phyloP scores from a whole-genome alignment of 2,113 vertebrate genomes.

The Nansenia antarctica region DNA sequence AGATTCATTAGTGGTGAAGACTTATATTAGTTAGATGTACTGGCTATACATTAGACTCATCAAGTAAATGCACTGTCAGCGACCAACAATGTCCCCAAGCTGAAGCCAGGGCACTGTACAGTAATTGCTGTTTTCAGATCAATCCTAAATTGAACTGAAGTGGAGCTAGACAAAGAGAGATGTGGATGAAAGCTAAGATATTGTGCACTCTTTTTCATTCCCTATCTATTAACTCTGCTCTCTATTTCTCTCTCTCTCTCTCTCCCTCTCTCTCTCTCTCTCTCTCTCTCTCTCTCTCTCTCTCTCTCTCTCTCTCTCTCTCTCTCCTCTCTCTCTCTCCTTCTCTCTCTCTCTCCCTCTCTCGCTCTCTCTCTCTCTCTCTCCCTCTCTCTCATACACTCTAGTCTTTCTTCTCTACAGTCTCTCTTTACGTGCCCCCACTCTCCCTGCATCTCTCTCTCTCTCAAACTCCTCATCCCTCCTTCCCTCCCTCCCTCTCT shows the following conservation, averaged over 20 bases:
- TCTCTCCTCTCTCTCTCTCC: not conserved
- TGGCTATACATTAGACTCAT: not conserved
- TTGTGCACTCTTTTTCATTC: not conserved
- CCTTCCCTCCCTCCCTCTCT: not conserved
- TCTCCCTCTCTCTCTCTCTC: not conserved
- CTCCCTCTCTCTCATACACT: no score
- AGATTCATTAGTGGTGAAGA: not conserved
- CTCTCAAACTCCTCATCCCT: no score
- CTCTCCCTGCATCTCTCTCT: not conserved
- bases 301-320: no score
- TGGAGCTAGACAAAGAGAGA: not conserved
- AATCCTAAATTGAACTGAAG: not conserved
- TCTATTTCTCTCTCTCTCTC: not conserved
- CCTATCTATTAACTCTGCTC: no score
- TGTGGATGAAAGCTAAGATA: not conserved
- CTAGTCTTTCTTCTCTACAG: no score
- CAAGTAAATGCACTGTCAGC: not conserved
- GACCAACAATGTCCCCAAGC: not conserved
- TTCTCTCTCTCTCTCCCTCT: no score
- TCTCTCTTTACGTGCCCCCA: no score
- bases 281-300: no score
- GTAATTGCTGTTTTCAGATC: not conserved
- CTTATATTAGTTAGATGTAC: not conserved
- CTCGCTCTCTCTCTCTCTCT: not conserved
- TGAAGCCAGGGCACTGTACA: not conserved